These are phyloP conservation scores for Spilosoma lubricipeda DNA, from an alignment of 2,888 invertebrate genomes.

Conservation along the genomic window DNA sequence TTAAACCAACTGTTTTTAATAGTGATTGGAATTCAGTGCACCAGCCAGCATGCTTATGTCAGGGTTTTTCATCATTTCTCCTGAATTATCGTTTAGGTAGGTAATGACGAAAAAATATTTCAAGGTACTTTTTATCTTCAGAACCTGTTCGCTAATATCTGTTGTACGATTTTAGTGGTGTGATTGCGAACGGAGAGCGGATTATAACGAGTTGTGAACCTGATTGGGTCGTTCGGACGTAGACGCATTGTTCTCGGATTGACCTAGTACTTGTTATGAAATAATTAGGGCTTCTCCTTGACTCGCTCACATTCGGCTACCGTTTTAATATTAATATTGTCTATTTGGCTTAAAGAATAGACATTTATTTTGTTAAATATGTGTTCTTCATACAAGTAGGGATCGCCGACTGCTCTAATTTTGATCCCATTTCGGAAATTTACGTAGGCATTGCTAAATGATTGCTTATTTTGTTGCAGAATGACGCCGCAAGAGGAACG, in stretches of 20 bases:
- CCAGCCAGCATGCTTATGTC: constrained; percentile 77
- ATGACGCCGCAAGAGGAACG: constrained; percentile 86
- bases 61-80: constrained; percentile 81
- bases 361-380: constrained; percentile 14
- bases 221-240: constrained; percentile 76
- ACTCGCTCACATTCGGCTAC: constrained; percentile 54
- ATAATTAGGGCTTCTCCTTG: constrained; percentile 69
- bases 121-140: constrained; percentile 62
- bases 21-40: constrained; percentile 61
- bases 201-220: constrained; percentile 74
- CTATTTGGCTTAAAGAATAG: constrained; percentile 31
- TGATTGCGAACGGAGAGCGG: constrained; percentile 68
- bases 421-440: constrained; percentile 51
- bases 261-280: constrained; percentile 75
- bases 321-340: constrained; percentile 41
- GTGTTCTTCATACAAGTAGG: constrained; percentile 28
- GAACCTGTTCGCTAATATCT: constrained; percentile 57
- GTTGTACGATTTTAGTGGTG: constrained; percentile 57
- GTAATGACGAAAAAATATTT: constrained; percentile 66
- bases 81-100: constrained; percentile 81
- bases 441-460: constrained; percentile 53
- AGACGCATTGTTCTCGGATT: constrained; percentile 78
- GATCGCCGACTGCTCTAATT: constrained; percentile 53
- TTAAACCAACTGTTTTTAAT: constrained; percentile 66
- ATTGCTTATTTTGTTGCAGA: constrained; percentile 77